These are phyloP conservation scores for Gallinago solitaria DNA, from an alignment of 2,797 vertebrate genomes.

Conservation along the genomic window DNA sequence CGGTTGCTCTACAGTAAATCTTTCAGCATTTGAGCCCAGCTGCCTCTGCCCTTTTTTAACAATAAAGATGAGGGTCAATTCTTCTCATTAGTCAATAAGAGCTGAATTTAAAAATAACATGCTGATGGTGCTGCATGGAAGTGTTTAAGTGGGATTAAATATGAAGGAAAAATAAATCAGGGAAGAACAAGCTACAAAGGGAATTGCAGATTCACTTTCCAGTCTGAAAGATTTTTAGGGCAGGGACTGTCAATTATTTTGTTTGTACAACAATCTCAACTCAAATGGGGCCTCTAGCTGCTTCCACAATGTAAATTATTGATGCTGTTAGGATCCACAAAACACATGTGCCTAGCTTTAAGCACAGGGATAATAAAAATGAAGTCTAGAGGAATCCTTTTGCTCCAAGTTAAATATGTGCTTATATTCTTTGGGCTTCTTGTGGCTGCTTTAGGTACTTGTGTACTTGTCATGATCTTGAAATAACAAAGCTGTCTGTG, in stretches of 20 bases:
- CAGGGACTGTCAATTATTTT: conserved; percentile 66
- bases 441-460: background rate
- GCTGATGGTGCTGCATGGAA: background rate
- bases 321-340: conserved; percentile 34
- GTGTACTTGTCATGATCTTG: background rate
- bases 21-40: conserved; percentile 4
- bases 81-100: conserved; percentile 41
- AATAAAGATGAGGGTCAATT: conserved; percentile 23
- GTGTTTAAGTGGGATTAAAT: conserved; percentile 53
- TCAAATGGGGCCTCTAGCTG: conserved; percentile 49
- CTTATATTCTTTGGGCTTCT: background rate
- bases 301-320: conserved; percentile 48
- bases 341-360: conserved; percentile 33
- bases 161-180: conserved; percentile 33
- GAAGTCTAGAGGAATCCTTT: conserved; percentile 19
- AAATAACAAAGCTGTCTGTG: background rate
- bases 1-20: background rate
- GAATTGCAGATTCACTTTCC: conserved; percentile 45
- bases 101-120: conserved; percentile 53
- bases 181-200: conserved; percentile 45
- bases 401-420: background rate
- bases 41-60: conserved; percentile 27
- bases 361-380: conserved; percentile 15
- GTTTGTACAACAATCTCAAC: conserved; percentile 41
- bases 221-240: conserved; percentile 57